Percentiles rank a stretch among this genome's conserved stretches.
phyloP scores from a whole-genome alignment of 2,113 vertebrate genomes.

The human (Homo sapiens) region DNA sequence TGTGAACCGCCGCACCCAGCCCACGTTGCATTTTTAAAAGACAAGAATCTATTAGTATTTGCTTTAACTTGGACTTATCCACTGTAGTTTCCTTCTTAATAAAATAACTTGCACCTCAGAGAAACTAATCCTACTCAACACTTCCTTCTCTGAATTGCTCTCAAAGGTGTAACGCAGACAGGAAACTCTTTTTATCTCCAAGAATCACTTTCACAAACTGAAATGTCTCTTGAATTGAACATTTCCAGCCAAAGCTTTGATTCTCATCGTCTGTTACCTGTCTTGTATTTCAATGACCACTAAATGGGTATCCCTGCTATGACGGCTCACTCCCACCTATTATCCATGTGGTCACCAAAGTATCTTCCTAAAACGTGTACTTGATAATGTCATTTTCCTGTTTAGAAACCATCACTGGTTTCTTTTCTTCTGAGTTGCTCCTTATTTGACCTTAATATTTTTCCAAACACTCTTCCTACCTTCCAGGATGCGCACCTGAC shows the following conservation, averaged over 20 bases:
- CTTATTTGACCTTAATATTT: background rate
- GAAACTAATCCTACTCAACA: constrained; percentile 12
- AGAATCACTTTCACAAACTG: constrained; percentile 30
- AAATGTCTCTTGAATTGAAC: constrained; percentile 30
- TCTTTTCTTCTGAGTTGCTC: background rate
- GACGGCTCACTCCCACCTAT: background rate
- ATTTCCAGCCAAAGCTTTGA: background rate
- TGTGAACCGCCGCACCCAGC: too few relatives aligned
- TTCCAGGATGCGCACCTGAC: background rate
- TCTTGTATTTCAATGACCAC: background rate
- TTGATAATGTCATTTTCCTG: background rate
- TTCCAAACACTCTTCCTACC: background rate
- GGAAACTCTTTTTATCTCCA: background rate
- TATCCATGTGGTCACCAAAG: background rate
- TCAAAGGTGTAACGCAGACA: background rate
- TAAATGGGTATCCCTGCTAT: background rate
- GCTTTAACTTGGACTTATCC: background rate
- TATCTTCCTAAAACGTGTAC: background rate
- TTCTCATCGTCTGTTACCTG: background rate
- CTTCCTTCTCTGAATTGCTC: constrained; percentile 26
- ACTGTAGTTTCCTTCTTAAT: background rate
- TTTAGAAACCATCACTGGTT: background rate
- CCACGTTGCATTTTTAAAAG: background rate
- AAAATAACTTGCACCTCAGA: constrained; percentile 18
- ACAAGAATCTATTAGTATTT: background rate